These are phyloP conservation scores for Apamea crenata DNA, from an alignment of 2,888 invertebrate species.

Conservation along the genomic window DNA sequence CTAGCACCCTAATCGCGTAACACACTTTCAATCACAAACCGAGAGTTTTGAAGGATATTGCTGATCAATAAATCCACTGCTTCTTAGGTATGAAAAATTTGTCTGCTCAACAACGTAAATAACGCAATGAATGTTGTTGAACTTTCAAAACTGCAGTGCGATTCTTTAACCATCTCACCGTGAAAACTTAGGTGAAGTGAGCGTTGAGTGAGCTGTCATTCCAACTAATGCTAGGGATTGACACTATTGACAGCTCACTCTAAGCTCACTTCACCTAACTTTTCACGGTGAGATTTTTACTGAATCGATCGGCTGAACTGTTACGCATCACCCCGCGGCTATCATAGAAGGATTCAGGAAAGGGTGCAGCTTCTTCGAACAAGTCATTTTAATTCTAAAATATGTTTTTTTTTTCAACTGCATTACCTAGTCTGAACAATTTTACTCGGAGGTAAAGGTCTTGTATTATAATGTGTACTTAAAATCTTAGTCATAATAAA, in stretches of 20 bases:
- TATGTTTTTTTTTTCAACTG: background rate
- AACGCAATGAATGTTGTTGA: background rate
- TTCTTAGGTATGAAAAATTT: background rate
- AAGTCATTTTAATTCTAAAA: background rate
- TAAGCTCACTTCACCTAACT: too few species aligned
- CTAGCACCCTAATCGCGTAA: background rate
- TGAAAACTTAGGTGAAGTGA: too few species aligned
- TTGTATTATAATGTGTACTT: conserved; percentile 57
- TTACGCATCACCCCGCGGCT: too few species aligned
- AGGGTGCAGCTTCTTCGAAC: background rate
- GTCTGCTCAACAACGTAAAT: background rate
- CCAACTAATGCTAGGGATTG: too few species aligned
- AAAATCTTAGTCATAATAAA: conserved; percentile 45
- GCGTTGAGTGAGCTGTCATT: too few species aligned
- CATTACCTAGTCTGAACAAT: conserved; percentile 1
- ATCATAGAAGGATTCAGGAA: background rate
- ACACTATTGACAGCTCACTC: too few species aligned
- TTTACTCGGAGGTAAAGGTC: background rate
- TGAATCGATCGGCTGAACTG: too few species aligned
- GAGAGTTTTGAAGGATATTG: background rate
- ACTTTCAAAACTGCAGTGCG: too few species aligned
- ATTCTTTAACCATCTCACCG: too few species aligned
- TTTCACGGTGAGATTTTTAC: too few species aligned
- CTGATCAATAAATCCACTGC: background rate
- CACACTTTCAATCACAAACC: background rate